Percentiles rank a stretch among this genome's conserved stretches.
Evolutionary conservation across 2,888 invertebrate species (phyloP).

Genomic region (Anaspis maculata): DNA sequence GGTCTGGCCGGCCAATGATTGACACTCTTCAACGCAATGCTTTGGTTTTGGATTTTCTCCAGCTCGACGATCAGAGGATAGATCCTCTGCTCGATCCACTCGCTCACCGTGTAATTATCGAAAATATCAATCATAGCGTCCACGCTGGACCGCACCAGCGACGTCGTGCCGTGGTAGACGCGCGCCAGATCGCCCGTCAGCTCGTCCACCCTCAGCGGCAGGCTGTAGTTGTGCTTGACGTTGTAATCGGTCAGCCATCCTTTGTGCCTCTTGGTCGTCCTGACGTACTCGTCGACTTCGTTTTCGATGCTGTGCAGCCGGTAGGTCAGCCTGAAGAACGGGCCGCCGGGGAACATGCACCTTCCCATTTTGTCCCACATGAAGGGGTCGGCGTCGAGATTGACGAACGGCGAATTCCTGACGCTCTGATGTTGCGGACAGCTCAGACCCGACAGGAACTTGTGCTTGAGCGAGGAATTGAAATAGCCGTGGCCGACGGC

Average conservation of each 20-base stretch:
- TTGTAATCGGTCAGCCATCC: conserved; percentile 68
- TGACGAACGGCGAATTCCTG: conserved; percentile 44
- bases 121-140: conserved; percentile 51
- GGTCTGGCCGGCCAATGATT: conserved; percentile 55
- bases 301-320: conserved; percentile 39
- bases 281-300: conserved; percentile 40
- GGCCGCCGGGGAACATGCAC: conserved; percentile 58
- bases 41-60: conserved; percentile 48
- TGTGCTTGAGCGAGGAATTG: conserved; percentile 45
- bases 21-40: conserved; percentile 44
- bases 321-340: conserved; percentile 45
- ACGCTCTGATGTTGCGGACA: conserved; percentile 43
- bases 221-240: conserved; percentile 58
- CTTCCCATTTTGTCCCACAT: conserved; percentile 54
- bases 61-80: conserved; percentile 48
- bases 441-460: conserved; percentile 44
- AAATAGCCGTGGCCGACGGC: conserved; percentile 54
- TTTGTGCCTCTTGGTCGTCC: conserved; percentile 32
- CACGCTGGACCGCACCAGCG: conserved; percentile 47
- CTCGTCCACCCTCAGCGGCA: conserved; percentile 57
- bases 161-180: conserved; percentile 50
- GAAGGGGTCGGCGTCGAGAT: conserved; percentile 51
- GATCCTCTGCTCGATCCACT: conserved; percentile 60
- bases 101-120: conserved; percentile 52
- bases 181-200: conserved; percentile 48